Conservation (phyloP, 2,888 invertebrate genomes). For the Trypoxylon attenuatum region DNA sequence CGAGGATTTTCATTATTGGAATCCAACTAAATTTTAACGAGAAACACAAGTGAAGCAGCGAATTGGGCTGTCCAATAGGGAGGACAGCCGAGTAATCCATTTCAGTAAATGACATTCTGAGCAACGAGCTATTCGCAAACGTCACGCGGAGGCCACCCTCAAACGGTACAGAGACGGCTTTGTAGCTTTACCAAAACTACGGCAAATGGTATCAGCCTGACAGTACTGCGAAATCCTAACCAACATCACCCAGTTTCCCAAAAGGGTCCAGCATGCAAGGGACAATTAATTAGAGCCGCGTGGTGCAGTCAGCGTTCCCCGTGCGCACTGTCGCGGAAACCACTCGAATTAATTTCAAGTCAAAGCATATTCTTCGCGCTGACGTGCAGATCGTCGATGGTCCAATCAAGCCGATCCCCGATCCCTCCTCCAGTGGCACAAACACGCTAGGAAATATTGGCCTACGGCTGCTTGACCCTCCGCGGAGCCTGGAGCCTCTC, state of each 20-base stretch:
- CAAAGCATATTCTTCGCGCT: conserved; percentile 70
- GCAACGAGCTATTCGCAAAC: neutral
- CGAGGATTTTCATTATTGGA: too few species aligned
- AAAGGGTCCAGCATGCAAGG: conserved; percentile 5
- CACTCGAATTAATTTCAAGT: conserved; percentile 74
- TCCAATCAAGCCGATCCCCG: conserved; percentile 68
- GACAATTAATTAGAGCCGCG: conserved; percentile 63
- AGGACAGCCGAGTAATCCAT: neutral
- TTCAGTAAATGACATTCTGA: neutral
- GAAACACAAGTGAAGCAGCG: neutral
- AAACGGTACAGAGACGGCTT: conserved; percentile 1
- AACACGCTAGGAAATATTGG: conserved; percentile 3
- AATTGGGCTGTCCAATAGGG: neutral
- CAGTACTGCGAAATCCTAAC: neutral
- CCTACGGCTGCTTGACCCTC: conserved; percentile 30
- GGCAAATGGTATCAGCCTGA: neutral
- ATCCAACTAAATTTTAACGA: neutral
- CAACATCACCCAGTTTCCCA: neutral
- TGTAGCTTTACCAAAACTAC: neutral
- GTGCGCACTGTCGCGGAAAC: conserved; percentile 59
- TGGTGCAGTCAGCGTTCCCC: conserved; percentile 28
- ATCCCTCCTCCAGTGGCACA: conserved; percentile 25
- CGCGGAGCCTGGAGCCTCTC: conserved; percentile 20
- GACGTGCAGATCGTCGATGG: conserved; percentile 60
- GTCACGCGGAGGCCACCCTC: neutral